These are phyloP conservation scores for Nomada ruficornis DNA, from an alignment of 2,888 invertebrate species.

Conservation along the genomic window DNA sequence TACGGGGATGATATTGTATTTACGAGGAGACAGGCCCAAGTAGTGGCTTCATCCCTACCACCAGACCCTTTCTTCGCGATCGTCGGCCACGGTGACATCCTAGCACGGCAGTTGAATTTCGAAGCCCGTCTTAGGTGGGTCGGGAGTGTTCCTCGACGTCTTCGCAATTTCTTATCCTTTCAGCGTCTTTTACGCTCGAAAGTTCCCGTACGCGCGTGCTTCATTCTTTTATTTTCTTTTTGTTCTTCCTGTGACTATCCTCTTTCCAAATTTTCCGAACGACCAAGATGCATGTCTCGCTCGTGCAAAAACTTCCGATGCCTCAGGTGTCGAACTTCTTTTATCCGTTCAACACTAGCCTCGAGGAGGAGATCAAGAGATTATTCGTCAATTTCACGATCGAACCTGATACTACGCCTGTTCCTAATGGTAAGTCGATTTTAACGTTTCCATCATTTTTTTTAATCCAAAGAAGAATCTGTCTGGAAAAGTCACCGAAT, in stretches of 20 bases:
- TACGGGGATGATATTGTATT: neutral
- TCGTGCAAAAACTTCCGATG: slow-evolving; percentile 61
- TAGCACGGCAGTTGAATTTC: slow-evolving; percentile 52
- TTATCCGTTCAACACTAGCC: slow-evolving; percentile 79
- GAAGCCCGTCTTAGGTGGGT: slow-evolving; percentile 22
- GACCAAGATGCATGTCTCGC: slow-evolving; percentile 42
- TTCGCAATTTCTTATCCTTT: neutral
- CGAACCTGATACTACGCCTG: slow-evolving; percentile 5
- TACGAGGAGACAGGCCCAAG: slow-evolving; percentile 28
- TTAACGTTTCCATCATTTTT: neutral
- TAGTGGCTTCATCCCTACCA: slow-evolving; percentile 44
- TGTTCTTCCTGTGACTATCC: neutral
- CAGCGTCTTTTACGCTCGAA: neutral
- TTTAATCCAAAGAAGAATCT: neutral
- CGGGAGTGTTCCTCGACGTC: neutral
- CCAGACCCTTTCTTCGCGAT: slow-evolving; percentile 44
- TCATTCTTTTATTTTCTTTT: neutral
- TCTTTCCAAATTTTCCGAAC: too few relatives aligned
- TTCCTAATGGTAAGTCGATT: slow-evolving; percentile 69
- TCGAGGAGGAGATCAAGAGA: slow-evolving; percentile 78
- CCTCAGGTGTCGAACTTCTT: slow-evolving; percentile 68
- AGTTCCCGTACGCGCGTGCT: neutral
- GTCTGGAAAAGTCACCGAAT: neutral
- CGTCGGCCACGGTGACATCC: slow-evolving; percentile 39
- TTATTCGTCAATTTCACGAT: slow-evolving; percentile 72